phyloP scores from a whole-genome alignment of 2,888 invertebrate species.

The Belgica antarctica region DNA sequence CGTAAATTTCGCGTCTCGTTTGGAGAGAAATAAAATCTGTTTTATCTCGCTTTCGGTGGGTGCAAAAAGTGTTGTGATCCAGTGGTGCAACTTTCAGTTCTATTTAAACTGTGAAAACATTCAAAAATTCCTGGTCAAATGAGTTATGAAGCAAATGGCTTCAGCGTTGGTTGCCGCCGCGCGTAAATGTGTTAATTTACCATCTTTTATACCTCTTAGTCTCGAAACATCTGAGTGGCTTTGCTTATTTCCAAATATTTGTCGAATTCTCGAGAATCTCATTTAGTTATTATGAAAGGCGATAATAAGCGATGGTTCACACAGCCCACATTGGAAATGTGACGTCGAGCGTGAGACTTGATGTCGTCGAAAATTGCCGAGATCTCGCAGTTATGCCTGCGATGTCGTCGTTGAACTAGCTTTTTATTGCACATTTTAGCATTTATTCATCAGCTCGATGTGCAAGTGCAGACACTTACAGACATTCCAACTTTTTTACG shows the following conservation, averaged over 20 bases:
- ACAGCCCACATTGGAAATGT: not conserved
- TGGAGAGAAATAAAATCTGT: not conserved
- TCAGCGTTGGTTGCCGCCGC: not conserved
- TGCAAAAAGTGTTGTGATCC: too few relatives aligned
- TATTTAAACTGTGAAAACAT: slow-evolving; percentile 9
- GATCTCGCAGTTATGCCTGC: too few relatives aligned
- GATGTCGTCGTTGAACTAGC: too few relatives aligned
- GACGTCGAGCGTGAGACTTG: slow-evolving; percentile 11
- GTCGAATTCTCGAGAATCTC: slow-evolving; percentile 1
- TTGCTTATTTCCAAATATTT: slow-evolving; percentile 23
- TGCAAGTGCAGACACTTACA: too few relatives aligned
- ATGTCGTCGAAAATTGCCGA: not conserved
- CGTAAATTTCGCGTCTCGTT: slow-evolving; percentile 27
- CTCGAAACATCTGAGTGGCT: not conserved
- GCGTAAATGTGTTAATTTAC: slow-evolving; percentile 20
- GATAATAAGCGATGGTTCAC: not conserved
- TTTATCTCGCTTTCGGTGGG: slow-evolving; percentile 13
- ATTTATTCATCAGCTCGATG: too few relatives aligned
- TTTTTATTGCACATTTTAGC: too few relatives aligned
- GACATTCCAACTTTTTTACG: too few relatives aligned
- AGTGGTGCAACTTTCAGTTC: slow-evolving; percentile 1
- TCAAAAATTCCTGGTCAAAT: not conserved
- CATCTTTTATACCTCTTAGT: not conserved
- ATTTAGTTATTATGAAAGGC: not conserved
- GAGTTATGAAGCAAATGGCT: not conserved